Conservation (phyloP, 2,113 vertebrate genomes). For the Zosterops borbonicus region DNA sequence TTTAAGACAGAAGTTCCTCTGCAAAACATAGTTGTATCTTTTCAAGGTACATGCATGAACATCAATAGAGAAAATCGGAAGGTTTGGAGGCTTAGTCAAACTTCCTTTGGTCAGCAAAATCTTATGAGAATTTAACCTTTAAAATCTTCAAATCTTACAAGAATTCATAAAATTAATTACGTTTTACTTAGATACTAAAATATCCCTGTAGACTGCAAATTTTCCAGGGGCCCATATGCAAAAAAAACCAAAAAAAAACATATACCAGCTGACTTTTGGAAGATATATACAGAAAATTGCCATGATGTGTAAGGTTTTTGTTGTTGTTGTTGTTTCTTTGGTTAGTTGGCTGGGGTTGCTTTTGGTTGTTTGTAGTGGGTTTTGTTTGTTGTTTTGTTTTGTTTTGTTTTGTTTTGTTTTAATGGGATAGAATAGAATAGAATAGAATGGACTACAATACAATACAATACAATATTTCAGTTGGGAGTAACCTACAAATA, state of each 20-base stretch:
- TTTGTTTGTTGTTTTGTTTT: too few species aligned
- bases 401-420: not conserved
- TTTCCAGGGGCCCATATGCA: rapidly evolving
- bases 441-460: not conserved
- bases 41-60: not conserved
- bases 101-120: not conserved
- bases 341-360: not conserved
- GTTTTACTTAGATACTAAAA: not conserved
- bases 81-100: not conserved
- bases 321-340: not conserved
- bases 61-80: not conserved
- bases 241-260: not conserved
- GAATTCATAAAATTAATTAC: not conserved
- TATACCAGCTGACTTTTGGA: not conserved
- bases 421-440: not conserved
- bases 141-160: not conserved
- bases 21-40: not conserved
- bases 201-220: not conserved
- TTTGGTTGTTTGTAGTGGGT: too few species aligned
- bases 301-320: not conserved
- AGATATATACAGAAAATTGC: not conserved
- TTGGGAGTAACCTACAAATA: not conserved
- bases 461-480: not conserved
- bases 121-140: not conserved
- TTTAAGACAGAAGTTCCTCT: not conserved